phyloP scores from a whole-genome alignment of 2,888 invertebrate genomes.

The Hermaeophaga mercurialis region DNA sequence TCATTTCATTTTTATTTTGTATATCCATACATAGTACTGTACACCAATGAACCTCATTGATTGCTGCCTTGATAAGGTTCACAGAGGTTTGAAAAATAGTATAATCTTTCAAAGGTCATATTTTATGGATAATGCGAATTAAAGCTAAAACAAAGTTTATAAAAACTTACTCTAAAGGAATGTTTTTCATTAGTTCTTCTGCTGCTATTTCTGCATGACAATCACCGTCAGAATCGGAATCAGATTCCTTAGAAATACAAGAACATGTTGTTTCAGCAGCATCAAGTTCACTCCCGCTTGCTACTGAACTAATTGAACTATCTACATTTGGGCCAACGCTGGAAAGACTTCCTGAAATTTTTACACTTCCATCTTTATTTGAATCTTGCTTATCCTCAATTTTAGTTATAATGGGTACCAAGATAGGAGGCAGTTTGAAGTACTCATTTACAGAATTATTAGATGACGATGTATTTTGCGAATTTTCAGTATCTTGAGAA shows the following conservation, averaged over 20 bases:
- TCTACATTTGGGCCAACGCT: slow-evolving; percentile 75
- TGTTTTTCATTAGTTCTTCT: slow-evolving; percentile 15
- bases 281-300: slow-evolving; percentile 48
- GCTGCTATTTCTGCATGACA: slow-evolving; percentile 22
- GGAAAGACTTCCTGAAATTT: slow-evolving; percentile 66
- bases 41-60: too few species aligned
- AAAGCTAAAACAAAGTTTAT: too few species aligned
- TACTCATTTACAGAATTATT: slow-evolving; percentile 60
- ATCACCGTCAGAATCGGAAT: slow-evolving; percentile 38
- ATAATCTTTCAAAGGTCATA: too few species aligned
- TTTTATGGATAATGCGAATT: too few species aligned
- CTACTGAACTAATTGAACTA: slow-evolving; percentile 58
- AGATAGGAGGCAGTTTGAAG: slow-evolving; percentile 72
- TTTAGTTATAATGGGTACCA: slow-evolving; percentile 71
- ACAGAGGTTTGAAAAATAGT: too few species aligned
- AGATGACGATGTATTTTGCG: slow-evolving; percentile 65
- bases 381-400: slow-evolving; percentile 57
- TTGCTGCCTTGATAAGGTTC: too few species aligned
- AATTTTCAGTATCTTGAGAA: slow-evolving; percentile 67
- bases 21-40: too few species aligned
- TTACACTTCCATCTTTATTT: slow-evolving; percentile 35
- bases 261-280: slow-evolving; percentile 30
- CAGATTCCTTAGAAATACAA: slow-evolving; percentile 34
- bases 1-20: too few species aligned
- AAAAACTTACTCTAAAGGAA: slow-evolving; percentile 28